Evolutionary conservation across 2,888 invertebrate species (phyloP), one percentile per base, ranked within the genome.

Genomic region (Crocallis elinguaria): DNA sequence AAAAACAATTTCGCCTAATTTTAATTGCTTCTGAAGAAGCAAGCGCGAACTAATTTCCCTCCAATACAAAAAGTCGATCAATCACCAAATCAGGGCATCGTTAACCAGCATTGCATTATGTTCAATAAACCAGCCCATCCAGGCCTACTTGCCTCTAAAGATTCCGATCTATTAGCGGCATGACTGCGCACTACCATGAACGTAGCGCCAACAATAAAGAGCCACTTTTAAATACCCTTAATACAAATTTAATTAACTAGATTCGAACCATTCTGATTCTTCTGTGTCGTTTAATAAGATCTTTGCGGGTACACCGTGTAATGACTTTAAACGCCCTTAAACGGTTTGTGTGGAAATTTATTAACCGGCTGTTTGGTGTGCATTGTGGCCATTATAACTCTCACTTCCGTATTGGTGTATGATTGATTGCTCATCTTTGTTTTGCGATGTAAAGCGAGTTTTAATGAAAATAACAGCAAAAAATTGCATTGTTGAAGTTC

Each of bases 171-270:
- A 91, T 91, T 90, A 88, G 76, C 72, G 75, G 66, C 73, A 78
- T 91, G 91, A 91, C 88, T 64, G 42, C 63, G 84, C 90, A 77
- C 37, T 79, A 76, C 69, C 66, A 51, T 54, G 57, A 62, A 59
- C 69, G 71, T 83, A 87, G 86, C 89, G 87, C 88, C 87, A 80
- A 75, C 73, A 77, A 85, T 80, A 86, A 84, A 85, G 77, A 81
- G 68, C 79, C 73, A 83, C 86, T 86, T 86, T 83, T 87, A 75
- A 73, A 77, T 73, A 71, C 73, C 69, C 66, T 66, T 70, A 86
- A 87, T 88, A 90, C 86, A 88, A 90, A 90, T 91, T 91, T 88
- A 90, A 90, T 91, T 88, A 90, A 88, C 87, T 80, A 77, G 73
- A 80, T 77, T 79, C 81, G 71, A 71, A 68, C 79, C 82, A 80